Evolutionary conservation across 2,113 vertebrate genomes (phyloP).

Genomic region (Mustela lutreola): DNA sequence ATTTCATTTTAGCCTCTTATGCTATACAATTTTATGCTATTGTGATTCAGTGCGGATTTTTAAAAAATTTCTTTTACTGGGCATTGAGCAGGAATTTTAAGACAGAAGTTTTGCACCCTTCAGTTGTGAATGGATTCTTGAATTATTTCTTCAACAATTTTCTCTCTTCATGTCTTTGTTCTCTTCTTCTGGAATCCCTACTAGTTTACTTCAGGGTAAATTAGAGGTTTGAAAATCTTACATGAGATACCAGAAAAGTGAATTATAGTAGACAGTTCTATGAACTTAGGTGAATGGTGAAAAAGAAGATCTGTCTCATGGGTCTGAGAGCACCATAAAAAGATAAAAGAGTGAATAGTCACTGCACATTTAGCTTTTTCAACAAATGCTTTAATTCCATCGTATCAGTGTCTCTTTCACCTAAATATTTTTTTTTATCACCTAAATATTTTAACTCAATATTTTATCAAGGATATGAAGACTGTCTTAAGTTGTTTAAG

Average conservation of each 20-base stretch:
- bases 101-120: not conserved
- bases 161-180: not conserved
- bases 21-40: not conserved
- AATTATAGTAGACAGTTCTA: not conserved
- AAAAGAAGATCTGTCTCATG: not conserved
- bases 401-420: not conserved
- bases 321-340: not conserved
- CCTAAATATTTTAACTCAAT: not conserved
- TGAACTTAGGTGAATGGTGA: not conserved
- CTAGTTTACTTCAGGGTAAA: not conserved
- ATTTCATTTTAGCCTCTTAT: not conserved
- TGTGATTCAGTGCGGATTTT: not conserved
- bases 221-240: not conserved
- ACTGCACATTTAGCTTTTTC: not conserved
- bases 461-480: not conserved
- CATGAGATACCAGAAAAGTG: not conserved
- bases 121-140: not conserved
- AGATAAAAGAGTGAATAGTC: not conserved
- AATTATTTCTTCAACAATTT: conserved; percentile 15
- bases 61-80: not conserved
- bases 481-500: not conserved
- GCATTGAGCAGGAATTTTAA: not conserved
- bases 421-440: not conserved
- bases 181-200: not conserved
- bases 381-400: not conserved